Evolutionary conservation across 2,797 vertebrate genomes (phyloP).

Genomic region (Choloepus didactylus): DNA sequence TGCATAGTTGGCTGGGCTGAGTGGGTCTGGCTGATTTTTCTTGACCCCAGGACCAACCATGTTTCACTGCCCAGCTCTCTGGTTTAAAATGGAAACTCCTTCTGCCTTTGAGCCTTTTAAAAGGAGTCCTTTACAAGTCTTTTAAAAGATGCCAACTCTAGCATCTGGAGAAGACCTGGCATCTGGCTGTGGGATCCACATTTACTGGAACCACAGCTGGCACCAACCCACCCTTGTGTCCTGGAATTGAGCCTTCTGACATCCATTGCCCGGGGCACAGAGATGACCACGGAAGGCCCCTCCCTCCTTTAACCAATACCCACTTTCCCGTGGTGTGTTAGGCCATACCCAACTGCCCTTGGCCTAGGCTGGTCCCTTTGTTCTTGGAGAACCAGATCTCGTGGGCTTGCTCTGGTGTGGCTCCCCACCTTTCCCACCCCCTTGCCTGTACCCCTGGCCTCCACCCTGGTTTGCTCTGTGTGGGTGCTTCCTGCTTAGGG

Average conservation of each 20-base stretch:
- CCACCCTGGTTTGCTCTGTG: not conserved
- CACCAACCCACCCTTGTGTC: not conserved
- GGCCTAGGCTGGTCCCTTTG: not conserved
- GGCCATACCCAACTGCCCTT: not conserved
- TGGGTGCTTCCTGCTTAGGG: not conserved
- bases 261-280: not conserved
- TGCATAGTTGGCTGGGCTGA: fast-evolving
- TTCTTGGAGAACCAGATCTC: not conserved
- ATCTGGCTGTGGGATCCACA: not conserved
- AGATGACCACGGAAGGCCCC: not conserved
- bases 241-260: not conserved
- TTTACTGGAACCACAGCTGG: not conserved
- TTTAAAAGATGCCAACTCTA: not conserved
- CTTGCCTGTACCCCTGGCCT: not conserved
- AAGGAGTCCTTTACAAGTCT: not conserved
- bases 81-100: not conserved
- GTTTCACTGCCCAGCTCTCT: not conserved
- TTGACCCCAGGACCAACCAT: fast-evolving
- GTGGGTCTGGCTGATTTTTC: not conserved
- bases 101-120: not conserved
- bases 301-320: not conserved
- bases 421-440: not conserved
- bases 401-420: not conserved
- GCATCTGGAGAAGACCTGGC: not conserved
- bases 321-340: not conserved